Base-by-base conservation (phyloP, 1,140 invertebrate genomes). In the Spodoptera litura region DNA sequence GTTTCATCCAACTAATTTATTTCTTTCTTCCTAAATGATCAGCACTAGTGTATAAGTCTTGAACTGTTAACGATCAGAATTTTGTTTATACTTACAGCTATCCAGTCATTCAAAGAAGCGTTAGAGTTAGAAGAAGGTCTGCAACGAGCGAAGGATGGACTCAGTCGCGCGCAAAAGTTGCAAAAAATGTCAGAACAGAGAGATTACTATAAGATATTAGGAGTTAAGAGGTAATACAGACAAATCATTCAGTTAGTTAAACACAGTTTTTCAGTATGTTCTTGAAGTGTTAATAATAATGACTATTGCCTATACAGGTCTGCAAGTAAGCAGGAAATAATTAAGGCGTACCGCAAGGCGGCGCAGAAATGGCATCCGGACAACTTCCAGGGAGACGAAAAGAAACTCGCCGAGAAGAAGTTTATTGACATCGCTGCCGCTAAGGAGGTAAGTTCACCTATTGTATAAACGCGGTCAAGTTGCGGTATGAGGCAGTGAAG, bases 301-400 rank as follows among this genome's bases (percentile, higher is more conserved):
- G 4, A 2, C 0, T 44, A 13, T 71, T 0, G 13, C 20, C 20
- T 20, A 20, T 15, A 15, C 85, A 96, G 98, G 93, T 97, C 96
- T 77, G 99, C 99, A 0, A 97, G 94, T 20, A 99, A 99, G 94
- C 96, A 97, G 87, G 98, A 99, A 93, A 99, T 99, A 15, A 95
- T 97, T 1, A 99, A 99, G 95, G 99, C 99, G 6, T 99, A 99
- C 94, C 96, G 99, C 81, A 99, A 99, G 96, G 96, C 98, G 71
- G 99, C 99, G 13, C 98, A 99, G 93, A 98, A 99, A 93, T 99
- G 99, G 99, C 99, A 99, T 96, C 99, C 99, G 0, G 99, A 99
- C 94, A 99, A 99, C 94, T 99, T 97, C 91, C 96, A 97, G 82
- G 97, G 96, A 6, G 97, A 98, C 70, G 98, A 98, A 84, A 99